Conservation (phyloP, 2,797 vertebrate species). For the Bovichtus variegatus region DNA sequence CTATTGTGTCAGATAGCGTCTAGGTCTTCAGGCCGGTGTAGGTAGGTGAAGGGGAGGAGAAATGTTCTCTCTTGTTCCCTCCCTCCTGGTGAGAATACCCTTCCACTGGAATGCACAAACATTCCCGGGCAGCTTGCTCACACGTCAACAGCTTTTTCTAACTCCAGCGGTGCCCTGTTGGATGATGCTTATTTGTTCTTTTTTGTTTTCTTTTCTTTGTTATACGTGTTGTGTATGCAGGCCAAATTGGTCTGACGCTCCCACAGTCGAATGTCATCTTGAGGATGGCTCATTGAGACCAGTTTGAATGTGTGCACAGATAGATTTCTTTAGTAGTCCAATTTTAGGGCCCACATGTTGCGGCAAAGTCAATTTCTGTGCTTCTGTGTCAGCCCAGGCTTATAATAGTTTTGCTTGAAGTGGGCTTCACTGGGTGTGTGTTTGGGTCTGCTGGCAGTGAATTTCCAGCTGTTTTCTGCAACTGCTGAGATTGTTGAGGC, state of each 20-base stretch:
- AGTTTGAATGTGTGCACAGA: background rate
- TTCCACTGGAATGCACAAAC: constrained; percentile 75
- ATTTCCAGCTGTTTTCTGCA: constrained; percentile 28
- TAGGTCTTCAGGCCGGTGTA: background rate
- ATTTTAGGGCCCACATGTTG: constrained; percentile 30
- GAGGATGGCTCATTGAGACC: background rate
- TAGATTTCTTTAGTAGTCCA: background rate
- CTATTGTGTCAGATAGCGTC: background rate
- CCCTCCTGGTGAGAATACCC: constrained; percentile 52
- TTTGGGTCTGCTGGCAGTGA: constrained; percentile 1
- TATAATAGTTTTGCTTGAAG: constrained; percentile 43
- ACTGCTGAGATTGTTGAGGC: constrained; percentile 6
- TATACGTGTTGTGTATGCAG: background rate
- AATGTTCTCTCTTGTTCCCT: constrained; percentile 1
- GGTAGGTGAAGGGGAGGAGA: constrained; percentile 32
- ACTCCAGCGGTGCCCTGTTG: constrained; percentile 20
- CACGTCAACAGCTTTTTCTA: constrained; percentile 53
- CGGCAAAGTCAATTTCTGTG: constrained; percentile 5
- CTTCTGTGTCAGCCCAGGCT: constrained; percentile 12
- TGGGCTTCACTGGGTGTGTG: constrained; percentile 9
- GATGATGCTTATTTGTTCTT: background rate
- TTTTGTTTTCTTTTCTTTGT: background rate
- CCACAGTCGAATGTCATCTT: background rate
- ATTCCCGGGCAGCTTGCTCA: constrained; percentile 70
- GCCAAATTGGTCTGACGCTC: background rate